phyloP scores from a whole-genome alignment of 1,140 invertebrate species.

The Drosophila athabasca region DNA sequence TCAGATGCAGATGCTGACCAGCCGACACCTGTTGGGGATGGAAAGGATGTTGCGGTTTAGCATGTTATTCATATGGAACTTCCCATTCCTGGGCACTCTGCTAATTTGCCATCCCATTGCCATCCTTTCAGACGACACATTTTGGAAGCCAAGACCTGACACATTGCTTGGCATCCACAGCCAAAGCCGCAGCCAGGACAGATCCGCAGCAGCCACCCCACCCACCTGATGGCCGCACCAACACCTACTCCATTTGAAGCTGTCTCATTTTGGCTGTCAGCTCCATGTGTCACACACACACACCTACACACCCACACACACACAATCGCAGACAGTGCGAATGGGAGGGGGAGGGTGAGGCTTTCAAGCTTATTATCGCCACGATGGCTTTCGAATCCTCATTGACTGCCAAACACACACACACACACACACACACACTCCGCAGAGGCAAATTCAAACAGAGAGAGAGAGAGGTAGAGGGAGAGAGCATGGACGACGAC shows the following conservation, averaged over 20 bases:
- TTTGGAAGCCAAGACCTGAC: conserved; percentile 52
- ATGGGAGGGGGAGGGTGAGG: not conserved
- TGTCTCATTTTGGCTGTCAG: conserved; percentile 71
- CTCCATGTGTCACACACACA: conserved; percentile 40
- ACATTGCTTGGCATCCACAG: conserved; percentile 39
- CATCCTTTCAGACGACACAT: conserved; percentile 24
- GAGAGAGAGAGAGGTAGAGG: not conserved
- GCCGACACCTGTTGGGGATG: conserved; percentile 87
- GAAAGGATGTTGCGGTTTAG: not conserved
- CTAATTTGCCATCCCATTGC: conserved; percentile 28
- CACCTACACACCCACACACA: not conserved
- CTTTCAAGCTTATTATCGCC: conserved; percentile 68
- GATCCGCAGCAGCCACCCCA: not conserved
- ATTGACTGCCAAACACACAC: conserved; percentile 47
- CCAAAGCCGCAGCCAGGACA: not conserved
- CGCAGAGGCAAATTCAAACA: not conserved
- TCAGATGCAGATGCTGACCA: conserved; percentile 91
- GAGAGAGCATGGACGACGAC: not conserved
- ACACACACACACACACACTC: conserved; percentile 9
- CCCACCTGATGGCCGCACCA: not conserved
- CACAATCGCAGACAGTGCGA: not conserved
- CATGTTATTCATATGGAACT: not conserved
- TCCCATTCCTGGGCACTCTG: conserved; percentile 8
- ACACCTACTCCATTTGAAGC: conserved; percentile 64
- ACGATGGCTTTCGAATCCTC: conserved; percentile 59